Percentiles rank a stretch among this genome's conserved stretches.
Conservation (phyloP, 2,888 invertebrate species). For the Agonopterix arenella region DNA sequence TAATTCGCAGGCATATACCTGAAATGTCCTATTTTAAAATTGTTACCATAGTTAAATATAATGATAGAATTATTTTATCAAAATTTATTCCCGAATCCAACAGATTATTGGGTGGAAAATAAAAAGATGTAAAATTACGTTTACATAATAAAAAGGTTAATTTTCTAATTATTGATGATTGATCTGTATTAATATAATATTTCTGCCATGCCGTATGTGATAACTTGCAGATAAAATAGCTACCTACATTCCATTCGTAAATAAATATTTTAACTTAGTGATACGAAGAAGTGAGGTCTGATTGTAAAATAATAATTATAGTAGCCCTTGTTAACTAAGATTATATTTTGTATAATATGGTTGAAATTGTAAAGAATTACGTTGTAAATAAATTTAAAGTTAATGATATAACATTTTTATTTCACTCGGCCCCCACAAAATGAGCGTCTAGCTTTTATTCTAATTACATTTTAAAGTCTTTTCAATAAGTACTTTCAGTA, state of each 20-base stretch:
- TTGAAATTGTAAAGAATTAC: slow-evolving; percentile 73
- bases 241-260: slow-evolving; percentile 58
- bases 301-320: slow-evolving; percentile 68
- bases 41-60: slow-evolving; percentile 67
- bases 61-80: slow-evolving; percentile 39
- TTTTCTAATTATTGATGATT: slow-evolving; percentile 15
- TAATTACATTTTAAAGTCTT: too few species aligned
- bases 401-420: slow-evolving; percentile 43
- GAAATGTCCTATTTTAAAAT: slow-evolving; percentile 36
- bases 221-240: slow-evolving; percentile 44
- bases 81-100: slow-evolving; percentile 21
- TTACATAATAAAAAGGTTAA: slow-evolving; percentile 5
- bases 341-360: slow-evolving; percentile 74
- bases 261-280: slow-evolving; percentile 47
- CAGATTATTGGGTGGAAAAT: not conserved
- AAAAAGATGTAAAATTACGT: slow-evolving; percentile 2
- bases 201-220: slow-evolving; percentile 60
- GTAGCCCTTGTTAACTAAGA: slow-evolving; percentile 66
- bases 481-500: not conserved
- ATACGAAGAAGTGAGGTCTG: slow-evolving; percentile 62
- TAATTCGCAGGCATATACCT: slow-evolving; percentile 16
- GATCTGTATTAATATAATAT: slow-evolving; percentile 21
- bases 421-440: too few species aligned
- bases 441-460: too few species aligned
- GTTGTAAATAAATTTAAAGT: slow-evolving; percentile 74